Base-by-base conservation (phyloP, 53 echinoderm and acorn worm species). In the Astropecten irregularis region DNA sequence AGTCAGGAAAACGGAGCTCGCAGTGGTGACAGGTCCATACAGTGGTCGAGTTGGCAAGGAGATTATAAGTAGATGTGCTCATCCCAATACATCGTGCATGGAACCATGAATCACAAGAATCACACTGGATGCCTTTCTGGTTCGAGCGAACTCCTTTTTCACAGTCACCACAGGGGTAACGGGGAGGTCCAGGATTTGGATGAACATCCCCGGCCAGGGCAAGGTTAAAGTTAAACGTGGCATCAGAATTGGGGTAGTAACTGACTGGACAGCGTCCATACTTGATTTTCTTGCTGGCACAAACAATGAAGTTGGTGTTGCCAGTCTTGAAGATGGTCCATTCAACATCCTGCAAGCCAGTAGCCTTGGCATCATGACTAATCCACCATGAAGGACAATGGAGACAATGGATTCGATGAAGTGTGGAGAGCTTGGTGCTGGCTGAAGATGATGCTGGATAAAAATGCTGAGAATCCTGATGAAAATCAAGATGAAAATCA, bases 91-190 rank as follows among this genome's bases (percentile, higher is more conserved):
- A 54, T n/a, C 54, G 54, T 54, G 54, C 22, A 54, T 54, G 54
- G 54, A 11, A 54, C 54, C 54, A 54, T 16, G 54, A 54, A 4
- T 54, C 54, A n/a, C 54, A 54, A n/a, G 54, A 54, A 9, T 54
- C 54, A 21, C 54, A 54, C 54, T 54, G 54, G 22, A 54, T 54
- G 9, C 54, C 54, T 54, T 54, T 54, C 54, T 54, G 54, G 19
- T 54, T 54, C 3, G 8, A 9, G 19, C 54, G 54, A 11, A 54
- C 54, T n/a, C 8, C 54, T n/a, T 21, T 54, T 54, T 54, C 54
- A 54, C 54, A 54, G 54, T 54, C 54, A 54, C 54, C 54, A n/a
- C 54, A 54, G 18, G 54, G 54, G 16, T 54, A 54, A n/a, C 54
- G 54, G 22, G 54, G 6, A 21, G 54, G 54, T 7, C 54, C 54